Evolutionary conservation across 2,113 vertebrate genomes (phyloP), one percentile per base, ranked within the genome.

Genomic region (Eclectus roratus): DNA sequence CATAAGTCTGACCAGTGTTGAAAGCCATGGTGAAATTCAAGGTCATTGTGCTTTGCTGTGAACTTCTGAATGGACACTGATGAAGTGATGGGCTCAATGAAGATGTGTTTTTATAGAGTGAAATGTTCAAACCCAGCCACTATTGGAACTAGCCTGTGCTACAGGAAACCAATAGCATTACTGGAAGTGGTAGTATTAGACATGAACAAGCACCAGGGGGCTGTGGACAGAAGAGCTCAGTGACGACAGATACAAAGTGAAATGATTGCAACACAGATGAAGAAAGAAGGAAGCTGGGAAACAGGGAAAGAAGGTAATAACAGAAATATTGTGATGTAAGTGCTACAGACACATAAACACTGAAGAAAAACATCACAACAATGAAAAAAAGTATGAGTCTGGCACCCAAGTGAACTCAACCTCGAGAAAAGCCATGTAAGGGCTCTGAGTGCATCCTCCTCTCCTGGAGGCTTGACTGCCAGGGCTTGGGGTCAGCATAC

Each of bases 1-100:
- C 24, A 9, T 9, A 56, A 44, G 24, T 50, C 76, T 85, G 69
- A 61, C 58, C 35, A 65, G 53, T 47, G 63, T 49, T 77, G 37
- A 64, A 69, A 91, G 76, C 16, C 61, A 56, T 21, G 41, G 33
- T 85, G 37, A 85, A 92, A 44, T 60, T 92, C 44, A 72, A 93
- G 60, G 39, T 35, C 28, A 35, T 9, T 1, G 1, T 61, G 64
- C 71, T 88, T 73, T 52, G 44, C 21, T 88, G 71, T 90, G 63
- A 71, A 69, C 58, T 92, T 77, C 49, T 20, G 27, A 43, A 55
- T 1, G 9, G 52, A 35, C 17, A 33, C 1, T 60, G 71, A 73
- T 41, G 21, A 88, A 82, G 27, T 50, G 58, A 77, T 44, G 29
- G 20, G 17, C 27, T 93, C 20, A 47, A 0, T 46, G 29, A 88